Evolutionary conservation across 2,797 vertebrate genomes (phyloP).

Genomic region (Novumbra hubbsi): DNA sequence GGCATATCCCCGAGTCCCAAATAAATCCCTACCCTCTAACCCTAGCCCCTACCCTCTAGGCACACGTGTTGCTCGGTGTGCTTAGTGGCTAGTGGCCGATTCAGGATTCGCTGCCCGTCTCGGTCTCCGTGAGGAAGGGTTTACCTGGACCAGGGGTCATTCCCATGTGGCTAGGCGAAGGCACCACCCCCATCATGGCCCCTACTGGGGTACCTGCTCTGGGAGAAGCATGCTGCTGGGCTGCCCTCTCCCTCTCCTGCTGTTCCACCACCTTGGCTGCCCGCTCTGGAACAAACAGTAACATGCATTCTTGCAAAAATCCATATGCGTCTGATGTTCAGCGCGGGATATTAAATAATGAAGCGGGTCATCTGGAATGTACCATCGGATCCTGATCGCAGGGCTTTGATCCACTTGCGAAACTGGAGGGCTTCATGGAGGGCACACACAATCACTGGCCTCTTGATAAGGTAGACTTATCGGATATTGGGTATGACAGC

Average conservation of each 20-base stretch:
- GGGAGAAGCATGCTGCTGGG: conserved; percentile 91
- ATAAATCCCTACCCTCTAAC: neutral
- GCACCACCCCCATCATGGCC: conserved; percentile 97
- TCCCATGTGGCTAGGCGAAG: conserved; percentile 97
- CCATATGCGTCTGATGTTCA: neutral
- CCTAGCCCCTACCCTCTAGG: neutral
- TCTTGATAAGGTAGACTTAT: too few relatives aligned
- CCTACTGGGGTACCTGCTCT: conserved; percentile 98
- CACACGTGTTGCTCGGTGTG: neutral
- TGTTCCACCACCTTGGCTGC: conserved; percentile 99
- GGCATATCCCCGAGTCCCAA: conserved; percentile 53
- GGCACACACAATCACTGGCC: neutral
- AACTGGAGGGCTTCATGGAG: neutral
- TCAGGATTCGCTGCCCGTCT: neutral
- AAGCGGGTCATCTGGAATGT: too few relatives aligned
- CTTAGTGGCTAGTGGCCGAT: neutral
- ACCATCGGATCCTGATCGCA: neutral
- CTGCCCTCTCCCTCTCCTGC: conserved; percentile 94
- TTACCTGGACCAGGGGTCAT: conserved; percentile 99
- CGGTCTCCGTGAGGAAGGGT: conserved; percentile 51
- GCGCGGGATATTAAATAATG: neutral
- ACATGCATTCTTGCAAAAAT: neutral
- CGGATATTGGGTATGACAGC: too few relatives aligned
- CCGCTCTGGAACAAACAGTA: conserved; percentile 82
- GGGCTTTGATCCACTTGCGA: neutral